phyloP scores from a whole-genome alignment of 2,797 vertebrate genomes.

The Amniataba percoides region DNA sequence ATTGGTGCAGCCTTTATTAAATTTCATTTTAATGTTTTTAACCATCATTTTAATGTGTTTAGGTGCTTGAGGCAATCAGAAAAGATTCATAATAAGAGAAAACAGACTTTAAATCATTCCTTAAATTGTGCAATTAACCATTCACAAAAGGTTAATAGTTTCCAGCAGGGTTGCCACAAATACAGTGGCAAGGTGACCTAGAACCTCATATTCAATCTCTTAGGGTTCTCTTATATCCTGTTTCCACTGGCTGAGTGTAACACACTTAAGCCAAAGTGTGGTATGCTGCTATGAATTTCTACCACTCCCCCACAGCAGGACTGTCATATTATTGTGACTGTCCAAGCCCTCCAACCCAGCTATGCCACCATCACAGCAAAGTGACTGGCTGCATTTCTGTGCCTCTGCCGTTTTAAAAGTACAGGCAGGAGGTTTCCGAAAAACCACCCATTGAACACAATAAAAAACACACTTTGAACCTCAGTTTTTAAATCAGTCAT shows the following conservation, averaged over 20 bases:
- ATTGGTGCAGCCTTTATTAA: not conserved
- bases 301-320: not conserved
- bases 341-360: constrained; percentile 25
- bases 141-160: constrained; percentile 29
- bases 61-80: constrained; percentile 23
- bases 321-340: constrained; percentile 14
- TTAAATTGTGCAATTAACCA: constrained; percentile 39
- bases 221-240: constrained; percentile 12
- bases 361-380: constrained; percentile 17
- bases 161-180: constrained; percentile 46
- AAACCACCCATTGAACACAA: too few species aligned
- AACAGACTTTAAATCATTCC: not conserved
- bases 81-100: constrained; percentile 13
- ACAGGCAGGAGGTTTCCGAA: not conserved
- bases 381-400: constrained; percentile 4
- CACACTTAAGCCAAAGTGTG: constrained; percentile 19
- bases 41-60: constrained; percentile 21
- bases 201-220: constrained; percentile 29
- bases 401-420: constrained; percentile 1
- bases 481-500: not conserved
- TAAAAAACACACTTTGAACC: constrained; percentile 13
- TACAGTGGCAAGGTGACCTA: constrained; percentile 41
- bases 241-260: constrained; percentile 21
- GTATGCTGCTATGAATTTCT: constrained; percentile 9
- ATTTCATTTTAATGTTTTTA: constrained; percentile 9